Percentiles rank a stretch among this genome's conserved stretches.
Evolutionary conservation across 2,888 invertebrate species (phyloP).

Genomic region (Schizotus pectinicornis): DNA sequence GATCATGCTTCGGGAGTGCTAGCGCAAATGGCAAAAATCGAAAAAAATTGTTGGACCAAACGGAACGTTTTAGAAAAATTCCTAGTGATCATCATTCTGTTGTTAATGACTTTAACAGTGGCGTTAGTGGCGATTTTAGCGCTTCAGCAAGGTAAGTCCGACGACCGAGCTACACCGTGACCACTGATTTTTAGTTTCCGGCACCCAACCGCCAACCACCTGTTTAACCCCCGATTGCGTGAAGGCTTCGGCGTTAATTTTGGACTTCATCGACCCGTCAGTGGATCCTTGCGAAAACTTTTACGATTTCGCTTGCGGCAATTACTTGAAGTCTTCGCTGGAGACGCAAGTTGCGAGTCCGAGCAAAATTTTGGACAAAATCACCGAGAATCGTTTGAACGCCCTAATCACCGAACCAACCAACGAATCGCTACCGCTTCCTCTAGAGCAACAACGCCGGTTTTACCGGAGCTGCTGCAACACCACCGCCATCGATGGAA

Average conservation of each 20-base stretch:
- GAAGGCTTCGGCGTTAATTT: slow-evolving; percentile 73
- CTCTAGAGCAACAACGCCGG: slow-evolving; percentile 32
- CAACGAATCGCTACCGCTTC: slow-evolving; percentile 1
- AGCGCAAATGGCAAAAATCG: slow-evolving; percentile 11
- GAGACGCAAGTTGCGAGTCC: slow-evolving; percentile 21
- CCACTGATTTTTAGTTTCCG: neutral
- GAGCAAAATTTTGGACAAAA: slow-evolving; percentile 19
- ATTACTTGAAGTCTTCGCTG: slow-evolving; percentile 69
- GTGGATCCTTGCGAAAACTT: slow-evolving; percentile 81
- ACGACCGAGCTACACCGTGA: neutral
- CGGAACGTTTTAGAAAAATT: slow-evolving; percentile 20
- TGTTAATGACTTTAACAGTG: slow-evolving; percentile 10
- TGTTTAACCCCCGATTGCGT: slow-evolving; percentile 71
- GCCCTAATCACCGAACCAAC: slow-evolving; percentile 33
- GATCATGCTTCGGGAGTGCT: neutral
- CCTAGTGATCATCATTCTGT: slow-evolving; percentile 13
- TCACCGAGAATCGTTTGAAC: slow-evolving; percentile 36
- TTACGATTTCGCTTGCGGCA: slow-evolving; percentile 77
- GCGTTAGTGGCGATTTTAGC: slow-evolving; percentile 10
- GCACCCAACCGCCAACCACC: neutral
- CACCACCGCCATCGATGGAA: slow-evolving; percentile 32
- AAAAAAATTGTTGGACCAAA: slow-evolving; percentile 17
- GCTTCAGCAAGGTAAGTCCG: slow-evolving; percentile 6
- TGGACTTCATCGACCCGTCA: slow-evolving; percentile 69
- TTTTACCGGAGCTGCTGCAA: slow-evolving; percentile 44